phyloP scores from a whole-genome alignment of 2,797 vertebrate genomes.

The Tinamus major region DNA sequence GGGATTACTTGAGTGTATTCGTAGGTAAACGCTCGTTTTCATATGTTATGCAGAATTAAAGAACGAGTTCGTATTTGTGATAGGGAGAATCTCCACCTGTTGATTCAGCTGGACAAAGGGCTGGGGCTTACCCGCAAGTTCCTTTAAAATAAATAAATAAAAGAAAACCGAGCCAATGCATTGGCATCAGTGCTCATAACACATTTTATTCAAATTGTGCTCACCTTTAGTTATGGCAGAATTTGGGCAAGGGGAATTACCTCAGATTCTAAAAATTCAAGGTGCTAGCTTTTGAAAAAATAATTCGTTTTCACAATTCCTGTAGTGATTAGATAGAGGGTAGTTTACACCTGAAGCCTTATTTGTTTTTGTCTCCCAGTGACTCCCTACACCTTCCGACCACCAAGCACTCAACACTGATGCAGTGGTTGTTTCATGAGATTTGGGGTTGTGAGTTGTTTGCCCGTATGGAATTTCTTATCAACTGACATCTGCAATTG shows the following conservation, averaged over 20 bases:
- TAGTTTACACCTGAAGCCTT: neutral
- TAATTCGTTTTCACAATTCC: neutral
- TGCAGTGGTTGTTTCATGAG: neutral
- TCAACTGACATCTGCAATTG: neutral
- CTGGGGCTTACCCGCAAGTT: no score
- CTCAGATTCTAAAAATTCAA: neutral
- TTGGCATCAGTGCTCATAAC: neutral
- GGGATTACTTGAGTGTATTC: neutral
- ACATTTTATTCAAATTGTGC: neutral
- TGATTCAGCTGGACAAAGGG: no score
- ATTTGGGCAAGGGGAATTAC: neutral
- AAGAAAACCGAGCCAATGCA: no score
- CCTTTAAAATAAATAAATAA: no score
- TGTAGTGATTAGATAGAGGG: neutral
- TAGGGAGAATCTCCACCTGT: neutral
- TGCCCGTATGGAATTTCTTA: neutral
- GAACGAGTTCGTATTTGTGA: neutral
- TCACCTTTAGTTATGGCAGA: neutral
- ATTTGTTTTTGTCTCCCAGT: neutral
- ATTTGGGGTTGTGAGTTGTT: neutral
- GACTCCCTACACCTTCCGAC: neutral
- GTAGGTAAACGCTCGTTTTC: conserved; percentile 18
- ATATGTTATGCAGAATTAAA: neutral
- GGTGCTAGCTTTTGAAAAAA: neutral
- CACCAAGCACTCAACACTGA: neutral